Evolutionary conservation across 1,140 invertebrate genomes (phyloP), one percentile per base, ranked within the genome.

Genomic region (Acromyrmex charruanus): DNA sequence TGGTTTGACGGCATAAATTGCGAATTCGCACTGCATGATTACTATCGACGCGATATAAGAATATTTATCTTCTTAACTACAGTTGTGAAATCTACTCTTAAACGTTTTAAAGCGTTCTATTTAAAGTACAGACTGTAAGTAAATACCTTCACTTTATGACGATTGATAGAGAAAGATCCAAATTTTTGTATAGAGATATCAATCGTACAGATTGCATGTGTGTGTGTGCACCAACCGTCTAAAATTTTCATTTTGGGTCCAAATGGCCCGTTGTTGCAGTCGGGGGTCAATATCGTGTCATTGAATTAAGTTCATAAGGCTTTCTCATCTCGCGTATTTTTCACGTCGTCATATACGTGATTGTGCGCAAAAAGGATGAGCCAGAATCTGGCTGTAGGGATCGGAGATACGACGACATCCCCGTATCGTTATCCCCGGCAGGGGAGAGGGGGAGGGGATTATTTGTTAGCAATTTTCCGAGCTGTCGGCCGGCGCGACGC

Each of bases 381-480:
- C 53, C 2, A 10, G 39, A 86, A 87, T 90, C 84, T 61, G 58
- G 7, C n/a, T 28, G 53, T 85, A 35, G 81, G 89, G 86, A 21
- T 85, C 51, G 85, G n/a, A 21, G 59, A 35, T 35, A 74, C 82
- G 85, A 79, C 71, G 77, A 80, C 88, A 87, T 1, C 90, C 90
- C 81, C 85, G 59, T 87, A 85, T 91, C 85, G 90, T 85, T 88
- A 88, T 88, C 89, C 85, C 80, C 77, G 77, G 85, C 74, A 35
- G 0, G 0, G 31, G 31, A 35, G 6, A 35, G 31, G 31, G 31
- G 31, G 31, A 31, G 31, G 68, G 89, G 68, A 90, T 92, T 92
- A 92, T 92, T 91, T 88, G 91, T 90, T 92, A 91, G 90, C 90
- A 90, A 90, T 92, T 90, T 90, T 92, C 92, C 91, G 80, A 91